Evolutionary conservation across 37 sponge, comb jelly and placozoan species (phyloP), one percentile per base, ranked within the genome.

Genomic region (Diacarnus erythraeanus): DNA sequence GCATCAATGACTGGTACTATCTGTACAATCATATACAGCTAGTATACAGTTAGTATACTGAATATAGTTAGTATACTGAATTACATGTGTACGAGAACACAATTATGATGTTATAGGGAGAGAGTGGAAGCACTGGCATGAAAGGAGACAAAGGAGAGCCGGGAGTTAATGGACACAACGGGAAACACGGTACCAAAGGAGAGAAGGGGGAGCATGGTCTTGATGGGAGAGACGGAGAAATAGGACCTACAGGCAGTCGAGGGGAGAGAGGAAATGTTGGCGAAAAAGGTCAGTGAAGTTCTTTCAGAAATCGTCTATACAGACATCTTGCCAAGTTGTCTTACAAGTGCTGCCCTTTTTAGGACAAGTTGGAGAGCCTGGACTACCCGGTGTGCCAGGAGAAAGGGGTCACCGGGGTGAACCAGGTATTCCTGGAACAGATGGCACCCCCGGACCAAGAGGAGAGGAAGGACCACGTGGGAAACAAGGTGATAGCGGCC

Each of bases 391-490:
- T 25, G 3, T 22, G 20, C 2, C 15, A 57, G 75, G 61, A 22
- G 77, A 39, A 20, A 76, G 54, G 21, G 77, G 63, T 6, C 22
- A 5, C 40, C 38, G 1, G 23, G 77, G 77, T 8, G 10, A 36
- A 59, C 41, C 39, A 1, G 77, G 77, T 17, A 42, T 20, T 9
- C 59, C 40, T 6, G 77, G 77, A 26, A 22, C 39, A 26, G 41
- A 59, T 60, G 77, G 77, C 2, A 8, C 40, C 20, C 42, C 61
- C 5, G 77, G 77, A 27, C 40, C 60, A 22, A 33, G 57, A 38
- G 77, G 77, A 5, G 41, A 38, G n/a, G 61, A 30, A 15, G 77
- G 77, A 21, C 77, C 21, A 1, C 17, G 1, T 4, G 77, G 77
- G 2, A 76, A n/a, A 2, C 17, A 59, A 2, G 77, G 77, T 26